Conservation (phyloP, 2,113 vertebrate species). For the Myanophis thanlyinensis region DNA sequence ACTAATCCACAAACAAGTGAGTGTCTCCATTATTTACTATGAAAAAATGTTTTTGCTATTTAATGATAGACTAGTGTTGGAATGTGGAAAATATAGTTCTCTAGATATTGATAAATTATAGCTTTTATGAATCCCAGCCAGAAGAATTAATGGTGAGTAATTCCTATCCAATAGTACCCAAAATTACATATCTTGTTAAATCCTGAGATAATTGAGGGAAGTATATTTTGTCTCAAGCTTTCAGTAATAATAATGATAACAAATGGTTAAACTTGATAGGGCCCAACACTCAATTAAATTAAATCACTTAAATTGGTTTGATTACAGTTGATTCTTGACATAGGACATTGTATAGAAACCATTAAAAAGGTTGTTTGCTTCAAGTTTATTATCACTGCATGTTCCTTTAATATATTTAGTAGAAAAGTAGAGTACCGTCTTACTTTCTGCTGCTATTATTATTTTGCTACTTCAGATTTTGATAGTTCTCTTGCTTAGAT, state of each 20-base stretch:
- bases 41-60: neutral
- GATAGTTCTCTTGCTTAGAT: neutral
- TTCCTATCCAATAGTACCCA: neutral
- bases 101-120: neutral
- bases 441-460: neutral
- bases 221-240: neutral
- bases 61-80: neutral
- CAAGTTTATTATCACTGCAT: neutral
- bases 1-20: neutral
- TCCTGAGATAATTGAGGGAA: neutral
- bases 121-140: neutral
- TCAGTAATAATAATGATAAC: neutral
- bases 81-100: neutral
- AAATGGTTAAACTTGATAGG: neutral
- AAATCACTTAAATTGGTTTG: neutral
- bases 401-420: neutral
- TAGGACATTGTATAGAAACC: neutral
- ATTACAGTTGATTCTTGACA: neutral
- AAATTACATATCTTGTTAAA: neutral
- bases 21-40: neutral
- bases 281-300: neutral
- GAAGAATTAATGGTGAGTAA: neutral
- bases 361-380: neutral
- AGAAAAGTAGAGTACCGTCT: neutral
- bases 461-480: neutral